Conservation (phyloP, 2,888 invertebrate species). For the Cepaea hortensis region DNA sequence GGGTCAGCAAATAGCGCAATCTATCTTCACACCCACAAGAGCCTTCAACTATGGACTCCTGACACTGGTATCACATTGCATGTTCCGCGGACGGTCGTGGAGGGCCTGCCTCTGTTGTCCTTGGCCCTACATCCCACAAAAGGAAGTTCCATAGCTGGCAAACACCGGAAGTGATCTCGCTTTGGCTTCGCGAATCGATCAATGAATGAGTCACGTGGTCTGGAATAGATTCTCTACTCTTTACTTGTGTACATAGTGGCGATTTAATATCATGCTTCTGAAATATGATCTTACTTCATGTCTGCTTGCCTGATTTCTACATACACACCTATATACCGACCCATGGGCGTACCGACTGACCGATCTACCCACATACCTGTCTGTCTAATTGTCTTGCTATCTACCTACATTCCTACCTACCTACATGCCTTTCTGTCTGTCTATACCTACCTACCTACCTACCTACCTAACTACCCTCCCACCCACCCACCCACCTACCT, state of each 20-base stretch:
- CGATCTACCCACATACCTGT: neutral
- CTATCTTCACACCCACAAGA: no score
- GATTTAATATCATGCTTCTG: no score
- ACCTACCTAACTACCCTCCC: no score
- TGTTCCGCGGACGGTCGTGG: no score
- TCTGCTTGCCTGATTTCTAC: neutral
- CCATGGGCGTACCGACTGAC: neutral
- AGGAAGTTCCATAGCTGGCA: neutral
- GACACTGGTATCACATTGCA: no score
- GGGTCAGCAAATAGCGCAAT: no score
- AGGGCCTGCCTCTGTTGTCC: neutral
- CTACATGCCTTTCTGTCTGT: no score
- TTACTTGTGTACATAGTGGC: neutral
- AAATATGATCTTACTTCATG: no score
- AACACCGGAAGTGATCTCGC: conserved; percentile 14
- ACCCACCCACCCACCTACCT: no score
- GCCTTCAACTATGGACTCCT: no score
- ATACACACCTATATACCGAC: neutral
- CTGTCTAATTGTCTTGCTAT: neutral
- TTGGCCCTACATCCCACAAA: neutral
- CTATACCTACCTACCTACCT: no score
- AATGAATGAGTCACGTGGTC: neutral
- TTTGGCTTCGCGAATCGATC: neutral
- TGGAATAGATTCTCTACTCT: neutral
- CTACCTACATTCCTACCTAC: neutral